Conservation (phyloP, 2,888 invertebrate species). For the Steromphala cineraria region DNA sequence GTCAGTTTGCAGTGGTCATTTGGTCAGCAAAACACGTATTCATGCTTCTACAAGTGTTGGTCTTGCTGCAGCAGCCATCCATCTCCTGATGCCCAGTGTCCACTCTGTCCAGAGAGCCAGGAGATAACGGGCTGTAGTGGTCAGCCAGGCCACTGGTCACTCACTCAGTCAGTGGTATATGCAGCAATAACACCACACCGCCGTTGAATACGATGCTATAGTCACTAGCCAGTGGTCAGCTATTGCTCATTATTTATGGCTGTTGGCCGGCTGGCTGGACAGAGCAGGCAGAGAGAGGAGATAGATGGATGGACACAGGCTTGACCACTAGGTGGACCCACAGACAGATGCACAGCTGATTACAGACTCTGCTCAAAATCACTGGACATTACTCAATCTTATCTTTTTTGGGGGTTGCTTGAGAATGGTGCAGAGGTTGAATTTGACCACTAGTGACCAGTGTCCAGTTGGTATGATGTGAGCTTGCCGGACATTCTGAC, state of each 20-base stretch:
- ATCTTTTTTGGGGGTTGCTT: not conserved
- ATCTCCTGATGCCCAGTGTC: no score
- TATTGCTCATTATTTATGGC: constrained; percentile 20
- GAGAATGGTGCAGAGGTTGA: not conserved
- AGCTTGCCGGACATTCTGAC: not conserved
- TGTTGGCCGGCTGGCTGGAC: constrained; percentile 14
- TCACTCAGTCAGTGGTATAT: not conserved
- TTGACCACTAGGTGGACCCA: not conserved
- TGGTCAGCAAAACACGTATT: constrained; percentile 2
- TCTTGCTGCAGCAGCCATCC: not conserved
- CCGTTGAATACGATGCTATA: constrained; percentile 19
- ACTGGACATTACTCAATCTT: constrained; percentile 16
- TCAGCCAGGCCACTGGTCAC: constrained; percentile 6
- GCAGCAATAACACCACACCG: constrained; percentile 16
- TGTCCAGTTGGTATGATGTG: not conserved
- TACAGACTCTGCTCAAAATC: constrained; percentile 2
- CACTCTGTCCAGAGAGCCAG: no score
- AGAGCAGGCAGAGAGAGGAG: constrained; percentile 1
- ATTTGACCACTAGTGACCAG: not conserved
- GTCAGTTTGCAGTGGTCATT: not conserved
- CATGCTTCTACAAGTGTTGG: not conserved
- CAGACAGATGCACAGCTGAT: constrained; percentile 2
- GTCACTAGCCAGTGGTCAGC: constrained; percentile 21
- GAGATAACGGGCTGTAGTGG: not conserved
- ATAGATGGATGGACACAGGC: constrained; percentile 14